These are phyloP conservation scores for Periphyllus acericola DNA, from an alignment of 2,888 invertebrate species.

Conservation along the genomic window DNA sequence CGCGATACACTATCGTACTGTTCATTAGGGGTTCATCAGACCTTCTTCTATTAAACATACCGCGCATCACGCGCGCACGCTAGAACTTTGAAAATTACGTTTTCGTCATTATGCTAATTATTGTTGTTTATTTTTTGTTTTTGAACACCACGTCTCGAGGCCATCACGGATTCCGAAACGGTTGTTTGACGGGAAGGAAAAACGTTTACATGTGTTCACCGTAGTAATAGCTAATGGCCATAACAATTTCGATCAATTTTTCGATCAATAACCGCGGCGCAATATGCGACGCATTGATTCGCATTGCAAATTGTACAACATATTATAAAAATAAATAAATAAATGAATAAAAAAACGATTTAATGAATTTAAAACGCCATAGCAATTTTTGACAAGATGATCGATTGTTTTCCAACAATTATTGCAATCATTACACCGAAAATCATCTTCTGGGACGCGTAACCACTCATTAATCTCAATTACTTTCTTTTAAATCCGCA, in stretches of 20 bases:
- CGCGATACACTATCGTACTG: too few species aligned
- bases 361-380: background rate
- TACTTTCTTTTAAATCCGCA: background rate
- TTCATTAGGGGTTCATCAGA: too few species aligned
- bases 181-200: background rate
- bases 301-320: constrained; percentile 6
- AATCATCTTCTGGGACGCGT: background rate
- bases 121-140: background rate
- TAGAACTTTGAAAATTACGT: background rate
- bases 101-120: background rate
- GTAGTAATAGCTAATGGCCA: too few species aligned
- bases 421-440: background rate
- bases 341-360: too few species aligned
- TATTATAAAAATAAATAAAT: background rate
- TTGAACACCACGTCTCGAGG: constrained; percentile 7
- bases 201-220: background rate
- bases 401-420: background rate
- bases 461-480: constrained; percentile 15
- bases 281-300: background rate
- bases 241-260: background rate
- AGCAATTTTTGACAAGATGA: constrained; percentile 6
- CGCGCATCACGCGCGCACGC: too few species aligned
- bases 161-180: background rate
- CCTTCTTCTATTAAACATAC: too few species aligned
- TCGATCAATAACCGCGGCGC: background rate